Base-by-base conservation (phyloP, 2,888 invertebrate species). In the Hirtodrosophila confusa region DNA sequence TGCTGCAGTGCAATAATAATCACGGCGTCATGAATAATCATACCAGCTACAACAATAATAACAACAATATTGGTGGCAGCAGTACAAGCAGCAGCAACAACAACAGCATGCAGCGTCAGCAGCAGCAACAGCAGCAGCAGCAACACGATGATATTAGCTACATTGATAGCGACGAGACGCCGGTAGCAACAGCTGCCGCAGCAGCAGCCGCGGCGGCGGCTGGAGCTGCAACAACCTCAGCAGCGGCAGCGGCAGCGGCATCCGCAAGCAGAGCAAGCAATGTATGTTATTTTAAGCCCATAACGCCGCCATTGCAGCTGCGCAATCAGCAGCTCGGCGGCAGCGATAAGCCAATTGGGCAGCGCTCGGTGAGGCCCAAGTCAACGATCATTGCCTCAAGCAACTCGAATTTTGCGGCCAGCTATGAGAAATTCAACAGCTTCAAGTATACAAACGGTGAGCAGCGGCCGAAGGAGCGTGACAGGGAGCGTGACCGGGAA, bases 101-200 rank as follows among this genome's bases (percentile, higher is more conserved):
- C 27, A 66, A 39, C 79, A 75, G 44, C 60, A 66, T 69, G 62
- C 82, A 88, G 48, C 73, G 71, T 51, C 79, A 83, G 56, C 78
- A 63, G n/a, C 69, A 73, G 1, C 66, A 72, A 27, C 70, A 73
- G 44, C 64, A 66, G 33, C 49, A 75, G 39, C 67, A 68, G 40
- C 86, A 89, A 44, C 88, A 89, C 51, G 90, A 91, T 71, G 91
- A 91, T 60, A 89, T 90, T 17, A 90, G 75, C 66, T 90, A 88
- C 58, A 90, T 90, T 54, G 90, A 90, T 58, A 90, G 90, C 58
- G 90, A 90, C 56, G 90, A 90, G 33, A 67, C 75, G 29, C 64
- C 69, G 8, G 35, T 67, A 41, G 49, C 63, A 56, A 50, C 62
- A 55, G 23, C 51, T 37, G 35, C 48, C 33, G 40, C 12, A 5